Percentiles rank a stretch among this genome's conserved stretches.
These are phyloP conservation scores for Rhorus exstirpatorius DNA, from an alignment of 2,888 invertebrate species.

Conservation along the genomic window DNA sequence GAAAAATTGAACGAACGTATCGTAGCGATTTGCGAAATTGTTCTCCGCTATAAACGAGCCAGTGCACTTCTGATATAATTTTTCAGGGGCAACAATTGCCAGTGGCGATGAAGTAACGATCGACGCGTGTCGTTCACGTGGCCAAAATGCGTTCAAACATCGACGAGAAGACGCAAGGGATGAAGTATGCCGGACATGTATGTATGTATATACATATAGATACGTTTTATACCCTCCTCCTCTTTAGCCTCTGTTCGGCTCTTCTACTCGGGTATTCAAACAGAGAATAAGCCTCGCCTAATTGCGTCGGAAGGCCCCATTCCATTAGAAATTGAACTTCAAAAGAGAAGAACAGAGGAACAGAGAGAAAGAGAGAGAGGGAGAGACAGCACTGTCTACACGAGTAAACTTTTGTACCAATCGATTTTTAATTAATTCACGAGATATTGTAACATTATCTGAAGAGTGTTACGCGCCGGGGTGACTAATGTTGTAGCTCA, in stretches of 20 bases:
- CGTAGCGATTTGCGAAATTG: conserved; percentile 1
- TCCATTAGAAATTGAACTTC: conserved; percentile 84
- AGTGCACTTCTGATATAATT: conserved; percentile 73
- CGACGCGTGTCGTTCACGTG: conserved; percentile 83
- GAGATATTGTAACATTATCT: conserved; percentile 28
- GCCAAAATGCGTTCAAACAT: conserved; percentile 79
- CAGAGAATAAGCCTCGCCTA: conserved; percentile 80
- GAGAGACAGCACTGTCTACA: conserved; percentile 3
- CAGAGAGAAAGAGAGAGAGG: not conserved
- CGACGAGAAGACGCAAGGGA: conserved; percentile 45
- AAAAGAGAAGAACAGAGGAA: conserved; percentile 74
- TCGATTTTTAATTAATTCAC: conserved; percentile 76
- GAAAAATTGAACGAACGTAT: not conserved
- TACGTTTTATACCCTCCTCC: conserved; percentile 36
- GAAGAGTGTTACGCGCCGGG: not conserved
- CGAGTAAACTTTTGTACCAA: conserved; percentile 48
- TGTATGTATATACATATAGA: conserved; percentile 38
- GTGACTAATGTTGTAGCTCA: conserved; percentile 6
- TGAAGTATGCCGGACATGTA: conserved; percentile 62
- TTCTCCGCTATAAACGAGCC: conserved; percentile 39
- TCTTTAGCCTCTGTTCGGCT: conserved; percentile 36
- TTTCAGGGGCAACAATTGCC: conserved; percentile 81
- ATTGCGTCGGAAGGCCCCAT: conserved; percentile 78
- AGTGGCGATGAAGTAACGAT: conserved; percentile 81
- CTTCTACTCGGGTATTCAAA: conserved; percentile 61